Percentiles rank a stretch among this genome's conserved stretches.
Evolutionary conservation across 2,113 vertebrate species (phyloP).

Genomic region (Dascyllus trimaculatus): DNA sequence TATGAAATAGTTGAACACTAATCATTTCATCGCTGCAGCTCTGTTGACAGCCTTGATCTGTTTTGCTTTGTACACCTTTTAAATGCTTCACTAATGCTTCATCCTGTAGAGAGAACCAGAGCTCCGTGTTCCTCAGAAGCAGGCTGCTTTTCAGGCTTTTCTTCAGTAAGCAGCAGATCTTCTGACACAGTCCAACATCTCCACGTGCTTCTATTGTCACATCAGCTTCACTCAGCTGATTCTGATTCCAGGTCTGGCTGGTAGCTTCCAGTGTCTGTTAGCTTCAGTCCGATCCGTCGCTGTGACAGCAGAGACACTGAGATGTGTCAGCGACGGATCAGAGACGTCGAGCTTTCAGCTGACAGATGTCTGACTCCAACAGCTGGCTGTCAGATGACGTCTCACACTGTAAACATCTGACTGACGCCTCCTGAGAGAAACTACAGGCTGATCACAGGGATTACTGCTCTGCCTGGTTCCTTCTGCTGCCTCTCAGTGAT

Average conservation of each 20-base stretch:
- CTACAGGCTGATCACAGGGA: background rate
- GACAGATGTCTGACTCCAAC: too few relatives aligned
- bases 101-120: too few relatives aligned
- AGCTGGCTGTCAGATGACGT: background rate
- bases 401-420: background rate
- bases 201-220: background rate
- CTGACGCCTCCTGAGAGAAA: too few relatives aligned
- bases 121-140: too few relatives aligned
- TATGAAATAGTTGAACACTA: too few relatives aligned
- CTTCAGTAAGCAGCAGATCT: background rate
- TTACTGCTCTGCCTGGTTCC: conserved; percentile 22
- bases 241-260: background rate
- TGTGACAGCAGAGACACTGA: conserved; percentile 8
- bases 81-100: too few relatives aligned
- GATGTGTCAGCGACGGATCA: background rate
- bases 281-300: conserved; percentile 17
- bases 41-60: too few relatives aligned
- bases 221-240: background rate
- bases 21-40: too few relatives aligned
- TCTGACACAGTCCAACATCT: background rate
- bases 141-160: too few relatives aligned
- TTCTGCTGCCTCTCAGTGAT: background rate
- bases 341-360: too few relatives aligned
- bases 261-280: conserved; percentile 18
- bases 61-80: too few relatives aligned